Base-by-base conservation (phyloP, 2,888 invertebrate species). In the Drosophila peninsularis region DNA sequence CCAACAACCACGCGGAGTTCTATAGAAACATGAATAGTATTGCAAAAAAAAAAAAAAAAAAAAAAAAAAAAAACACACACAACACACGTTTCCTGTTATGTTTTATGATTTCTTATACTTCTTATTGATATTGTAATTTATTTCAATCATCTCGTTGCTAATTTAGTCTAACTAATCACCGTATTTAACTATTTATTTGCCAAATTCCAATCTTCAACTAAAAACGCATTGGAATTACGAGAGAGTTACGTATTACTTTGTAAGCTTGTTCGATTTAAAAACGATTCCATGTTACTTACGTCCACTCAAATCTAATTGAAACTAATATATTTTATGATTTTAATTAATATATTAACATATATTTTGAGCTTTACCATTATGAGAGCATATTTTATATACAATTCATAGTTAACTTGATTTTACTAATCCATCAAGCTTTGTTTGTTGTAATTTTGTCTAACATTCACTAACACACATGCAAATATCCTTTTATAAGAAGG, bases 241-340 rank as follows among this genome's bases (percentile, higher is more conserved):
- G 47, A 63, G 49, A 76, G 37, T 70, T 72, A 80, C 53, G 64
- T 83, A 83, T 80, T 71, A 68, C 80, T 80, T 74, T 21, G 55
- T 71, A 41, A 62, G 44, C 53, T 72, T 78, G 49, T 62, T 53
- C 67, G 52, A 67, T 77, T 62, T 56, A 55, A 69, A 78, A 63
- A 66, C 84, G 62, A 76, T 86, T 80, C 68, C 82, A 87, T 78
- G 79, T 82, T 82, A 89, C 88, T 89, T 89, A 85, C 88, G 89
- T 83, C 90, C 88, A 85, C 66, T 84, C 69, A 84, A 63, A 63
- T 54, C 42, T 54, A 57, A 64, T 61, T 50, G 39, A 55, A 58
- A 61, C 10, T n/a, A 58, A 19, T 19, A 2, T 68, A 58, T 60
- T 30, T 36, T 19, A 17, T 27, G 2, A 27, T 75, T 50, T 64